Conservation (phyloP, 2,113 vertebrate genomes). For the Neodontobutis hainanensis region DNA sequence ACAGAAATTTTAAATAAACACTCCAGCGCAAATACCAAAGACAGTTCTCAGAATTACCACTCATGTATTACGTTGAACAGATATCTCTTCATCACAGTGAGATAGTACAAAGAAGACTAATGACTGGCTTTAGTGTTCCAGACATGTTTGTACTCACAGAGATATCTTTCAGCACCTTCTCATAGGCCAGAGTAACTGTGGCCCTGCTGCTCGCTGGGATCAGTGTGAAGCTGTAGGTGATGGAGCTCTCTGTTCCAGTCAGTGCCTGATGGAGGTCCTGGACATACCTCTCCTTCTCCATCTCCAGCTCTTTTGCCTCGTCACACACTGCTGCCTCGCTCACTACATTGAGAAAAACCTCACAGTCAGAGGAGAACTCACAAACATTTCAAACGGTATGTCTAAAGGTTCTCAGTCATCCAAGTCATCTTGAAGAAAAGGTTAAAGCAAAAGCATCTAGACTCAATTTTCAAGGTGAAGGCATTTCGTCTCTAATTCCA, state of each 20-base stretch:
- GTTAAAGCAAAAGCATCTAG: too few species aligned
- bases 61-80: not conserved
- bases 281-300: conserved; percentile 85
- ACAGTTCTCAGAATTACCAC: not conserved
- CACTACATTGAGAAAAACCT: conserved; percentile 69
- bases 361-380: not conserved
- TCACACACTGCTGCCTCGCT: conserved; percentile 78
- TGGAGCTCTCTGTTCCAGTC: conserved; percentile 54
- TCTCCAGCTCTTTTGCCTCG: conserved; percentile 91
- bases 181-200: conserved; percentile 81
- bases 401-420: too few species aligned
- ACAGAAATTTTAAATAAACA: conserved; percentile 13
- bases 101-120: not conserved
- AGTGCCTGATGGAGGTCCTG: conserved; percentile 85
- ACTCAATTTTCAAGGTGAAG: too few species aligned
- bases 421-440: too few species aligned
- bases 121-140: not conserved
- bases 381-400: not conserved
- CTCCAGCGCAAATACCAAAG: not conserved
- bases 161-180: conserved; percentile 88
- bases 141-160: conserved; percentile 82
- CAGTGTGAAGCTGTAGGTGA: conserved; percentile 83
- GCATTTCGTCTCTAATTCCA: too few species aligned
- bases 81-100: not conserved
- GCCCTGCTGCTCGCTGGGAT: conserved; percentile 50